A percentile compares a stretch with the other conserved stretches of the same genome.
phyloP scores from a whole-genome alignment of 2,888 invertebrate species.

The Dryomyza anilis region DNA sequence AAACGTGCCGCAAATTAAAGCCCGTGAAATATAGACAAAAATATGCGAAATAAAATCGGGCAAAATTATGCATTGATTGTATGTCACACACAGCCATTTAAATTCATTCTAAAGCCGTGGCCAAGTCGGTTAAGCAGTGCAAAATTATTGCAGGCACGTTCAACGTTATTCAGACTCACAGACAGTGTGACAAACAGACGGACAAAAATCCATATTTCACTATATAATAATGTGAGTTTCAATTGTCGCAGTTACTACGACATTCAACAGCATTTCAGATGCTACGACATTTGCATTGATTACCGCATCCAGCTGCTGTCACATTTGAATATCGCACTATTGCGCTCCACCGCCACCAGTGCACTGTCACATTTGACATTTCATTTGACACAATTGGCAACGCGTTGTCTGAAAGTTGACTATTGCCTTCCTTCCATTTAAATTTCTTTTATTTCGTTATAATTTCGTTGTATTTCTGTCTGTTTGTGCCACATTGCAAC shows the following conservation, averaged over 20 bases:
- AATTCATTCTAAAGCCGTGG: constrained; percentile 2
- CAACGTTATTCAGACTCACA: background rate
- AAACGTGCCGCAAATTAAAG: background rate
- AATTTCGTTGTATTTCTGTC: too few relatives aligned
- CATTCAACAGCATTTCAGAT: background rate
- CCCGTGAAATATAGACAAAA: background rate
- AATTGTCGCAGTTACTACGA: too few relatives aligned
- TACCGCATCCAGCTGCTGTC: too few relatives aligned
- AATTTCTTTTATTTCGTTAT: background rate
- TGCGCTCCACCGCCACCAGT: too few relatives aligned
- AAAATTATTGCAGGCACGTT: constrained; percentile 24
- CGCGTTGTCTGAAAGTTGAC: background rate
- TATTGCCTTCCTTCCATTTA: background rate
- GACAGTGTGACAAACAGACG: background rate
- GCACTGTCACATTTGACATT: constrained; percentile 1
- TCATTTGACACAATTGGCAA: background rate
- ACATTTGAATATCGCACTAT: background rate
- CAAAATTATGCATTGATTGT: background rate
- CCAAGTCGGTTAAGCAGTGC: constrained; percentile 24
- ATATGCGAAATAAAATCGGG: background rate
- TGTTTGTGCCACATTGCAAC: too few relatives aligned
- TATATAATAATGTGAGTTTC: too few relatives aligned
- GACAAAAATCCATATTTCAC: too few relatives aligned
- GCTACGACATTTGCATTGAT: background rate
- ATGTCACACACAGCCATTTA: background rate